These are phyloP conservation scores for Tenthredo livida DNA, from an alignment of 2,888 invertebrate genomes.

Conservation along the genomic window DNA sequence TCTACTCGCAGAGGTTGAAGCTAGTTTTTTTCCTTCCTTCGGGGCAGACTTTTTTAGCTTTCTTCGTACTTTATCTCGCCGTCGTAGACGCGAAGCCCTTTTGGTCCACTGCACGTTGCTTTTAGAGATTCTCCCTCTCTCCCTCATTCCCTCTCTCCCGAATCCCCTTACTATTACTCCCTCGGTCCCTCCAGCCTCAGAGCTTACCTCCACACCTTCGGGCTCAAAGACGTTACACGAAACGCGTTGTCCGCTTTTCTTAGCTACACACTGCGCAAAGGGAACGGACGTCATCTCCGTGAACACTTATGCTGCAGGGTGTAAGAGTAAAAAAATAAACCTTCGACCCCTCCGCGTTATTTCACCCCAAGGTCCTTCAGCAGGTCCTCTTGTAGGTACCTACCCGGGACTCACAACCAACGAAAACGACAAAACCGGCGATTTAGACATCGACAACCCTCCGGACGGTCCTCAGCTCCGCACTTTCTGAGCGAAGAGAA, in stretches of 20 bases:
- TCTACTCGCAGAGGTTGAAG: background rate
- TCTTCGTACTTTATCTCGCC: conserved; percentile 42
- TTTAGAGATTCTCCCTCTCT: conserved; percentile 72
- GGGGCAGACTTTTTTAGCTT: conserved; percentile 26
- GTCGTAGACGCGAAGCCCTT: conserved; percentile 61
- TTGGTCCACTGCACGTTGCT: conserved; percentile 75
- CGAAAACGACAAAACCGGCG: conserved; percentile 34
- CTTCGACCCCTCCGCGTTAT: conserved; percentile 22
- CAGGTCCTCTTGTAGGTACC: background rate
- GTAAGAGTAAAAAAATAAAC: conserved; percentile 42
- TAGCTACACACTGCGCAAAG: background rate
- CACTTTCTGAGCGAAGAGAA: background rate
- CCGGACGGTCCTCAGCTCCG: background rate
- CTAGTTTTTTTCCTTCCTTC: conserved; percentile 32
- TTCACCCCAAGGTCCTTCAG: conserved; percentile 34
- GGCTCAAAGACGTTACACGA: conserved; percentile 4
- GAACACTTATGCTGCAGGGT: conserved; percentile 19
- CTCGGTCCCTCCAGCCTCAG: background rate
- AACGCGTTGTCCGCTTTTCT: conserved; percentile 20
- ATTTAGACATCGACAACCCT: conserved; percentile 39
- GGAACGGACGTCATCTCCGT: conserved; percentile 12
- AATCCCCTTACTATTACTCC: background rate
- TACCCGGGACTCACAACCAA: background rate
- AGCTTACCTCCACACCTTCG: conserved; percentile 21
- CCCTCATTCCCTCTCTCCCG: conserved; percentile 6